These are phyloP conservation scores for Accipiter virgatus DNA, from an alignment of 2,113 vertebrate genomes.

Conservation along the genomic window DNA sequence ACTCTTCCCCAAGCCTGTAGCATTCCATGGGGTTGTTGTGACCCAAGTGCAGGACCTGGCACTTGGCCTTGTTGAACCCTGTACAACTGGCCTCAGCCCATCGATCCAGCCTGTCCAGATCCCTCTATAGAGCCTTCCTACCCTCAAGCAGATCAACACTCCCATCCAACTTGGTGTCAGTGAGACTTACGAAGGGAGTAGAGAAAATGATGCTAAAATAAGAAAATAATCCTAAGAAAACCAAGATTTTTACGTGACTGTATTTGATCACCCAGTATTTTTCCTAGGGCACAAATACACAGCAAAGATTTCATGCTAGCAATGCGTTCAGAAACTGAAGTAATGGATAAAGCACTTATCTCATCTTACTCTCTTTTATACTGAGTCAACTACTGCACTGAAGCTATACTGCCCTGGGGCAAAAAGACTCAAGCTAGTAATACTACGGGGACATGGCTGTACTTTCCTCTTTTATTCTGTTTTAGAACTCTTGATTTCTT, in stretches of 20 bases:
- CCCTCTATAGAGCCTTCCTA: background rate
- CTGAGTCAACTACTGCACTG: background rate
- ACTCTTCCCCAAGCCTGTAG: background rate
- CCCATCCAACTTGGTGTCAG: background rate
- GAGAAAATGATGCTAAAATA: background rate
- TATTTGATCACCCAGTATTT: background rate
- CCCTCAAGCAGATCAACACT: background rate
- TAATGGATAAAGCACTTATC: background rate
- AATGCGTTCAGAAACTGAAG: background rate
- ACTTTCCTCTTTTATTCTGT: background rate
- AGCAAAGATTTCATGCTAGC: background rate
- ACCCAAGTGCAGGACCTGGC: background rate
- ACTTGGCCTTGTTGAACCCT: background rate
- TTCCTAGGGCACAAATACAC: background rate
- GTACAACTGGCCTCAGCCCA: accelerated
- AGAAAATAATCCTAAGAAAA: background rate
- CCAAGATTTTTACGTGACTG: background rate
- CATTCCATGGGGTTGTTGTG: accelerated
- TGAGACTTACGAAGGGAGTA: background rate
- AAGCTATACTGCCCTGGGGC: background rate
- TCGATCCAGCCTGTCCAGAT: background rate
- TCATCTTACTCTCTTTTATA: background rate
- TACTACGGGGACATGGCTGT: accelerated
- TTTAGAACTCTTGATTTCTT: background rate
- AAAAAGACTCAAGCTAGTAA: background rate